phyloP scores from a whole-genome alignment of 2,888 invertebrate genomes.

The Drosophila borborema region DNA sequence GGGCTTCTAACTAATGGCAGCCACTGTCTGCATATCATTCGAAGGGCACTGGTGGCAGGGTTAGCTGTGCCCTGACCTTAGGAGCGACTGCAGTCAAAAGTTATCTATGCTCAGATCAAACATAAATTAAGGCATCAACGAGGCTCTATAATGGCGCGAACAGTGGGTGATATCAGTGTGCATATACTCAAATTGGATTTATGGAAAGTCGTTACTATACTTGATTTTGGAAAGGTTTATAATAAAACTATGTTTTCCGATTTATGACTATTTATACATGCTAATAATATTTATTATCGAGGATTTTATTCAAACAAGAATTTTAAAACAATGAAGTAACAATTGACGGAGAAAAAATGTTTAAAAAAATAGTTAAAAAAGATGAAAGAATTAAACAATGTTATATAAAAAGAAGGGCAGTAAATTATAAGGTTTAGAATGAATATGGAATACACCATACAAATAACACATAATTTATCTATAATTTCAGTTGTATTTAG shows the following conservation, averaged over 20 bases:
- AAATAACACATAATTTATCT: not conserved
- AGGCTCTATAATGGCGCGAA: not conserved
- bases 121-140: conserved; percentile 27
- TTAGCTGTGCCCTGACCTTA: not conserved
- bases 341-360: too few relatives aligned
- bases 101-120: conserved; percentile 49
- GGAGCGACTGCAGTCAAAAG: conserved; percentile 43
- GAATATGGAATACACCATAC: too few relatives aligned
- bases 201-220: not conserved
- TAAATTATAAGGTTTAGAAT: too few relatives aligned
- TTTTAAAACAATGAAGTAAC: too few relatives aligned
- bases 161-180: conserved; percentile 3
- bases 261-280: too few relatives aligned
- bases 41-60: not conserved
- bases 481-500: not conserved
- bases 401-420: too few relatives aligned
- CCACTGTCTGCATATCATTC: conserved; percentile 47
- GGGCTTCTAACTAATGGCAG: conserved; percentile 67
- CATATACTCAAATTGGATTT: not conserved
- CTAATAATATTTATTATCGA: too few relatives aligned
- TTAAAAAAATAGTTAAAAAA: too few relatives aligned
- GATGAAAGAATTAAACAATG: too few relatives aligned
- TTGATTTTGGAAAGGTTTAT: not conserved
- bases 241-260: too few relatives aligned
- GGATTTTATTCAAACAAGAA: too few relatives aligned